phyloP scores from a whole-genome alignment of 2,888 invertebrate species.

The Limnephilus lunatus region DNA sequence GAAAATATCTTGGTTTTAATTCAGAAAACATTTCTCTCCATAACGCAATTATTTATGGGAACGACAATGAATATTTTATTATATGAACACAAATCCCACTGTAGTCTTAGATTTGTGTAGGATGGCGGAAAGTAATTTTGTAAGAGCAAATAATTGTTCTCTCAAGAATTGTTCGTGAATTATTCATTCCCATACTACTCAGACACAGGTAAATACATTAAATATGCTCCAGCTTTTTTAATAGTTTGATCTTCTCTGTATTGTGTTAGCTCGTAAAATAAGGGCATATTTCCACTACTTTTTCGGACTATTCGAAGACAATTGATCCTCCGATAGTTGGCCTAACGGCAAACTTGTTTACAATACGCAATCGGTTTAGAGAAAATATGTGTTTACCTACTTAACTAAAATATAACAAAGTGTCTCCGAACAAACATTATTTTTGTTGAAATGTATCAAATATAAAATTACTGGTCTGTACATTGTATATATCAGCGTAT shows the following conservation, averaged over 20 bases:
- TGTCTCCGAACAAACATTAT: too few relatives aligned
- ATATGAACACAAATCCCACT: conserved; percentile 24
- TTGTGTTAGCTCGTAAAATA: background rate
- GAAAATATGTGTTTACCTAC: too few relatives aligned
- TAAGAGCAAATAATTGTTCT: conserved; percentile 38
- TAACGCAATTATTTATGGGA: background rate
- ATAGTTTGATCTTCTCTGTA: background rate
- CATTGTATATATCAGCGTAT: too few relatives aligned
- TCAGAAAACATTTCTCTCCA: background rate
- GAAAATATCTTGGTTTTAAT: background rate
- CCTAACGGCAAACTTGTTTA: too few relatives aligned
- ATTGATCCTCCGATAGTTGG: too few relatives aligned
- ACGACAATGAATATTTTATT: conserved; percentile 16
- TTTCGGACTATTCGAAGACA: background rate
- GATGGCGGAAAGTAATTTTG: conserved; percentile 32
- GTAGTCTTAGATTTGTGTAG: conserved; percentile 13
- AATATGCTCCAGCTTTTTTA: background rate
- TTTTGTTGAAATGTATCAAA: too few relatives aligned
- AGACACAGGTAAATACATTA: background rate
- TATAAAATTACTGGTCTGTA: too few relatives aligned
- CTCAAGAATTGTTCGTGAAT: conserved; percentile 13
- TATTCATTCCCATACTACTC: too few relatives aligned
- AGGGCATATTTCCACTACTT: background rate
- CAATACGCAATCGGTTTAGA: too few relatives aligned
- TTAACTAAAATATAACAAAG: too few relatives aligned